These are phyloP conservation scores for Argyresthia goedartella DNA, from an alignment of 2,888 invertebrate species.

Conservation along the genomic window DNA sequence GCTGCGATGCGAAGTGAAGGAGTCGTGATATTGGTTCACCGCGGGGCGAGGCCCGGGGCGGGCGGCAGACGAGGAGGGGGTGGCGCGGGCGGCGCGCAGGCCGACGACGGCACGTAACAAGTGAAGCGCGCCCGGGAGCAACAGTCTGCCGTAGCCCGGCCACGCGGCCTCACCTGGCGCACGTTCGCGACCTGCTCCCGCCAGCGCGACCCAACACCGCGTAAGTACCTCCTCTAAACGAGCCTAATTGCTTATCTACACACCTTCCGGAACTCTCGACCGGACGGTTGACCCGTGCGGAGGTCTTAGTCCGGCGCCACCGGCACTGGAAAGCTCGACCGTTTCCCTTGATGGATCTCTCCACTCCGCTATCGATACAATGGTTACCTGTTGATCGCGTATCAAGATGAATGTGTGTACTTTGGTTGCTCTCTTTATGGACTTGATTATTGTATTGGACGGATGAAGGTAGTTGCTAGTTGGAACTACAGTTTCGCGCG, in stretches of 20 bases:
- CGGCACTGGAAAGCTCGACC: slow-evolving; percentile 17
- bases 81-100: slow-evolving; percentile 23
- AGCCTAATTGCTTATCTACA: neutral
- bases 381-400: slow-evolving; percentile 52
- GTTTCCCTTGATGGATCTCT: slow-evolving; percentile 29
- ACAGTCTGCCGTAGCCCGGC: slow-evolving; percentile 70
- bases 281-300: neutral
- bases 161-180: slow-evolving; percentile 47
- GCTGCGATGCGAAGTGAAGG: slow-evolving; percentile 57
- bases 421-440: neutral
- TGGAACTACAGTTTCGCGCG: no score
- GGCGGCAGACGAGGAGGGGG: slow-evolving; percentile 20
- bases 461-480: no score
- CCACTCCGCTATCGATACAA: slow-evolving; percentile 26
- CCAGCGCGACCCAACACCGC: slow-evolving; percentile 13
- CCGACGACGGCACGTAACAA: slow-evolving; percentile 54
- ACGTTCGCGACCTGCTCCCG: slow-evolving; percentile 14
- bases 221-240: no score
- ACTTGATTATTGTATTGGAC: no score
- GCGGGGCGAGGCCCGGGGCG: slow-evolving; percentile 21
- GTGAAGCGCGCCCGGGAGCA: slow-evolving; percentile 69
- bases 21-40: slow-evolving; percentile 52
- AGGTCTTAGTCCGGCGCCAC: neutral
- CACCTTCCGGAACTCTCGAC: neutral
- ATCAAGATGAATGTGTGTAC: neutral